A percentile compares a stretch with the other conserved stretches of the same genome.
Evolutionary conservation across 2,888 invertebrate species (phyloP).

Genomic region (Tenthredo notha): DNA sequence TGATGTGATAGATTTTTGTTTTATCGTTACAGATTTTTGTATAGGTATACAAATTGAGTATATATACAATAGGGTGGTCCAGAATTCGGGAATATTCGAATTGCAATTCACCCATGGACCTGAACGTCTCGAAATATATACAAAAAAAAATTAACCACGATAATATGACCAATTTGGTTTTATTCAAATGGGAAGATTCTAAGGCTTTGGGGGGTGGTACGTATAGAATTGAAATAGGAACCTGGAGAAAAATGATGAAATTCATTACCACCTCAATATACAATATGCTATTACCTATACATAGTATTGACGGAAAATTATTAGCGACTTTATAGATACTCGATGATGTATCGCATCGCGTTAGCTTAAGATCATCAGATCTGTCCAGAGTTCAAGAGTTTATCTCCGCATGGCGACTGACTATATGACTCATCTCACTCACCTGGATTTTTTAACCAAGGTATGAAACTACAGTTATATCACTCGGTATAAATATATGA

Average conservation of each 20-base stretch:
- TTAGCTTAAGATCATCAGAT: neutral
- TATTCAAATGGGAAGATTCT: too few species aligned
- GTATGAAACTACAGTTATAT: neutral
- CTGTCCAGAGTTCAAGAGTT: slow-evolving; percentile 17
- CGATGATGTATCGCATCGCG: neutral
- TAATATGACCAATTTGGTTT: too few species aligned
- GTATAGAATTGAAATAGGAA: too few species aligned
- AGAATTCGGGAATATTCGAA: too few species aligned
- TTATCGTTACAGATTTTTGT: neutral
- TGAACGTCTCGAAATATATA: too few species aligned
- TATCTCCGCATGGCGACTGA: slow-evolving; percentile 20
- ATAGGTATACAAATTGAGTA: neutral
- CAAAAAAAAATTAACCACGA: too few species aligned
- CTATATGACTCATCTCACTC: slow-evolving; percentile 19
- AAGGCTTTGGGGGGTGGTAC: too few species aligned
- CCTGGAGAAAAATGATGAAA: too few species aligned
- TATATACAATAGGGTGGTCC: neutral
- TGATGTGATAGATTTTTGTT: neutral
- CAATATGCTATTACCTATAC: neutral
- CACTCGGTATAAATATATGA: neutral
- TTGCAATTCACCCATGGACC: too few species aligned
- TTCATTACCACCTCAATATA: too few species aligned
- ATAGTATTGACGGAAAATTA: neutral
- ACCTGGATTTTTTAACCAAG: slow-evolving; percentile 6
- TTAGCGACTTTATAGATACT: neutral